A percentile compares a stretch with the other conserved stretches of the same genome.
These are phyloP conservation scores for Hemiprocne comata DNA, from an alignment of 2,113 vertebrate species.

Conservation along the genomic window DNA sequence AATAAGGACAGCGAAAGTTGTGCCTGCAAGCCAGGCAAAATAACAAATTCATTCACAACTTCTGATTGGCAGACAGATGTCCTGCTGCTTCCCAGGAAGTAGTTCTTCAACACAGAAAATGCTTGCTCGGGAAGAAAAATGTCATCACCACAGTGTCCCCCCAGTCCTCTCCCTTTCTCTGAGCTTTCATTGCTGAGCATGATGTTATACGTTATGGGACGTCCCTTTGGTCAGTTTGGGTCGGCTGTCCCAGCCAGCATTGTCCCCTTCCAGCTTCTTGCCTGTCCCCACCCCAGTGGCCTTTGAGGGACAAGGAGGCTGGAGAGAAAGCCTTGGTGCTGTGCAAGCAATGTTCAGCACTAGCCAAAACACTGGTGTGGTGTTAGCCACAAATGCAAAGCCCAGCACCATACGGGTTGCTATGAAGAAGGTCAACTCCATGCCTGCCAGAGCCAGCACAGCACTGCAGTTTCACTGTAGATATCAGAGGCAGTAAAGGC, in stretches of 20 bases:
- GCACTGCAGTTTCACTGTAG: background rate
- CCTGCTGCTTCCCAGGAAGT: background rate
- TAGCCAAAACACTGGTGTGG: background rate
- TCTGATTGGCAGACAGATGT: background rate
- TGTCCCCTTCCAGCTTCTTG: background rate
- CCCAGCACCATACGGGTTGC: rapidly evolving
- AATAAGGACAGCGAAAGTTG: background rate
- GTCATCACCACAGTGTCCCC: background rate
- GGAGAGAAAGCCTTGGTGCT: background rate
- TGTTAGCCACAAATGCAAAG: background rate
- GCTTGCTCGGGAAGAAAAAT: background rate
- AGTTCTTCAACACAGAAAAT: background rate
- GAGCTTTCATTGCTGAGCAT: background rate
- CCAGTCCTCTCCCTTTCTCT: background rate
- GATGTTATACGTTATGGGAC: background rate
- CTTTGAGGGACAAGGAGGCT: background rate
- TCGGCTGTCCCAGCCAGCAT: background rate
- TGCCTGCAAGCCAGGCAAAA: background rate
- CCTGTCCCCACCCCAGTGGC: background rate
- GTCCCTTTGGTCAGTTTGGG: background rate
- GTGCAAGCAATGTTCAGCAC: background rate
- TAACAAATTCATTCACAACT: background rate
- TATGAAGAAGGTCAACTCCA: background rate
- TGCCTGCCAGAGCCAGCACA: background rate
- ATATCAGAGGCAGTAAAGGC: background rate